Percentiles rank a stretch among this genome's conserved stretches.
Conservation (phyloP, 2,113 vertebrate species). For the Synodontis membranacea region DNA sequence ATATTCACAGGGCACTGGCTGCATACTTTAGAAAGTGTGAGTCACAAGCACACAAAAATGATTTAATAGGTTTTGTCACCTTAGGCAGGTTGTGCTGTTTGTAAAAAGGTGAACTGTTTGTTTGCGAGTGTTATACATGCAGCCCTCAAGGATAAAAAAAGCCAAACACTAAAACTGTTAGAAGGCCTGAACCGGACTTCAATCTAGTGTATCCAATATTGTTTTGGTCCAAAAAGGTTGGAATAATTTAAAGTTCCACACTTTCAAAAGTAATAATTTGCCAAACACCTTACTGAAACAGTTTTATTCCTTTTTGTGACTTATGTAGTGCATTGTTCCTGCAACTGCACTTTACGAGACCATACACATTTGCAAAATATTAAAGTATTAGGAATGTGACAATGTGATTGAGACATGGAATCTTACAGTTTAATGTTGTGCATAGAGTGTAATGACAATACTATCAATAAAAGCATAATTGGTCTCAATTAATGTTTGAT, state of each 20-base stretch:
- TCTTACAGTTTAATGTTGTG: too few relatives aligned
- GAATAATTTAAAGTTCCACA: slow-evolving; percentile 36
- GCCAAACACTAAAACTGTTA: slow-evolving; percentile 31
- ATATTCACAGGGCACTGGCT: slow-evolving; percentile 43
- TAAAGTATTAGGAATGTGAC: not conserved
- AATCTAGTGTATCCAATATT: slow-evolving; percentile 3
- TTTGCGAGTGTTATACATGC: slow-evolving; percentile 57
- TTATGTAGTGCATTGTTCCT: slow-evolving; percentile 7
- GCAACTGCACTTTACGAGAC: not conserved
- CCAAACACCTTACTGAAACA: not conserved
- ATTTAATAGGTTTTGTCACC: slow-evolving; percentile 63
- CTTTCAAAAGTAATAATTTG: not conserved
- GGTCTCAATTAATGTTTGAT: too few relatives aligned
- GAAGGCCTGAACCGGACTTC: slow-evolving; percentile 41
- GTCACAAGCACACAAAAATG: slow-evolving; percentile 17
- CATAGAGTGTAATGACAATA: not conserved
- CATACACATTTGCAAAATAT: not conserved
- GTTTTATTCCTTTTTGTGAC: not conserved
- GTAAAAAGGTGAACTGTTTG: slow-evolving; percentile 60
- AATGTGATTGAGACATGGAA: not conserved
- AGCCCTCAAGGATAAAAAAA: slow-evolving; percentile 39
- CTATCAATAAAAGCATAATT: not conserved
- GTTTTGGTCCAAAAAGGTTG: slow-evolving; percentile 29
- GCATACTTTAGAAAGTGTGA: slow-evolving; percentile 25
- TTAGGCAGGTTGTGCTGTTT: slow-evolving; percentile 52